These are phyloP conservation scores for Coenonympha arcania DNA, from an alignment of 2,888 invertebrate genomes.

Conservation along the genomic window DNA sequence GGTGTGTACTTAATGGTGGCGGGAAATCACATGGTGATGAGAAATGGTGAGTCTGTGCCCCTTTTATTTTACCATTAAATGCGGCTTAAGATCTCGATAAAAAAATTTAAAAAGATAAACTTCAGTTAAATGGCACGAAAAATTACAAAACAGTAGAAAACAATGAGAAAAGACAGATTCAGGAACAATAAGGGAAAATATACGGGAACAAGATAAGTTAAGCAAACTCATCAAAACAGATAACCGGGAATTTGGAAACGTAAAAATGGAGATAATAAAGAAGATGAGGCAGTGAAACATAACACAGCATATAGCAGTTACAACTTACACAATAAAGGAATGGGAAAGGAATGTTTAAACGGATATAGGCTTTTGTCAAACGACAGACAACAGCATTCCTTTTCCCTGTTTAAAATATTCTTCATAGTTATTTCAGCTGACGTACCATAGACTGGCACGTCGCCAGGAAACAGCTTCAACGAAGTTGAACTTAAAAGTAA, in stretches of 20 bases:
- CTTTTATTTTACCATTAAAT: no score
- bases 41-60: no score
- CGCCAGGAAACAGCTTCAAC: neutral
- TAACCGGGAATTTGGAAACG: neutral
- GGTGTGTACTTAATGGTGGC: no score
- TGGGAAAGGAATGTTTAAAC: neutral
- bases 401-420: neutral
- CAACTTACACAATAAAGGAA: neutral
- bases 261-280: neutral
- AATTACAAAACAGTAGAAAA: neutral
- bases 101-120: no score
- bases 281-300: neutral
- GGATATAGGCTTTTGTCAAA: neutral
- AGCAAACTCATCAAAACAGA: conserved; percentile 4
- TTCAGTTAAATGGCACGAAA: no score
- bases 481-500: conserved; percentile 6
- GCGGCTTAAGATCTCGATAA: no score
- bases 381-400: no score
- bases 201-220: conserved; percentile 1
- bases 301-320: neutral
- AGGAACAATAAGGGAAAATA: neutral
- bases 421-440: neutral
- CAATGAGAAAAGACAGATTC: neutral
- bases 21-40: no score
- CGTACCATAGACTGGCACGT: conserved; percentile 1